Base-by-base conservation (phyloP, 2,797 vertebrate genomes). In the Siniperca scherzeri region DNA sequence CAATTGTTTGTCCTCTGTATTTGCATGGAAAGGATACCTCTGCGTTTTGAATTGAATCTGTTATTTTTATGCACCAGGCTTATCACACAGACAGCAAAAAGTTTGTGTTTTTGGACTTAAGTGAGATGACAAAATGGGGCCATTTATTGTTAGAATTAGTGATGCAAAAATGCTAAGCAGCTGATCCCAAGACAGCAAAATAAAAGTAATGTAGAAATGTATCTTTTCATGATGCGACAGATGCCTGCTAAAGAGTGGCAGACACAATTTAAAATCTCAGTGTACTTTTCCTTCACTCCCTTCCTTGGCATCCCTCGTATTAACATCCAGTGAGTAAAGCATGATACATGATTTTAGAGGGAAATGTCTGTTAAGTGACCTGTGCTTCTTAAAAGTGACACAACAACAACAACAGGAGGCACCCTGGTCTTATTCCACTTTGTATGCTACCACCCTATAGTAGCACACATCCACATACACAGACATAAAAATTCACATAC, bases 1-100 rank as follows among this genome's bases (percentile, higher is more conserved):
- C 57, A 53, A 74, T 22, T 81, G 22, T 57, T 69, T 77, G 50
- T 80, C 27, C 53, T 66, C 17, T 3, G 30, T 59, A 21, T 70
- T 17, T 76, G 30, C 64, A 81, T 82, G 36, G 85, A 88, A 80
- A 84, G 19, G 25, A 82, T 57, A 46, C 22, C 33, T 70, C 59
- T 80, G 42, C 50, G n/a, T 52, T 78, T 78, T 46, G 36, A 78
- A 78, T 36, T 56, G 16, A 78, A 67, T 70, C 16, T 27, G 46
- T 53, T 77, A 70, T 81, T 88, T 84, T 81, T 66, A 64, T 33
- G 71, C 67, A 55, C 11, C 12, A 22, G 53, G 19, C 38, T 40
- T 30, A 30, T 82, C 65, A 53, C 53, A 40, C 1, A 70, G 27
- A 81, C 27, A 55, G 50, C 50, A 27, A 36, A 61, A 75, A 14